These are phyloP conservation scores for Apamea crenata DNA, from an alignment of 2,888 invertebrate species.

Conservation along the genomic window DNA sequence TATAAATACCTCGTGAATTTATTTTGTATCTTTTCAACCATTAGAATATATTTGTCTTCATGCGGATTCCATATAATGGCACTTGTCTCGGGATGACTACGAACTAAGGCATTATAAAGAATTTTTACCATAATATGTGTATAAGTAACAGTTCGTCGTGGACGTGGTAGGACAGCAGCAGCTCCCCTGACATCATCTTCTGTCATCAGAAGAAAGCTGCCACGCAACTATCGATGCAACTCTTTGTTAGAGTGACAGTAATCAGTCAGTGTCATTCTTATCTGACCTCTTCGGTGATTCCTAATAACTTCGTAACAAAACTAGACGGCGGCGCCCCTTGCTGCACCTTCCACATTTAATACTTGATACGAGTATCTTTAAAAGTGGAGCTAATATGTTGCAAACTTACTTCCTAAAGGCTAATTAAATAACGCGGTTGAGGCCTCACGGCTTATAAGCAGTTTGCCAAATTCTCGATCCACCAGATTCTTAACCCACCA, in stretches of 20 bases:
- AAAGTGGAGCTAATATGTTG: not conserved
- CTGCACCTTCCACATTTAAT: not conserved
- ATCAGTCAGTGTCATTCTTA: not conserved
- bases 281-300: not conserved
- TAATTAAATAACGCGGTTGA: not conserved
- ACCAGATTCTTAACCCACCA: no score
- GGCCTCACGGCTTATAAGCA: no score
- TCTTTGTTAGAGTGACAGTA: not conserved
- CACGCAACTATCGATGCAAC: not conserved
- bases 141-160: not conserved
- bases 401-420: not conserved
- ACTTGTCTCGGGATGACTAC: no score
- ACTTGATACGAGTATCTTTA: not conserved
- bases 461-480: no score
- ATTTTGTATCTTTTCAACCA: no score
- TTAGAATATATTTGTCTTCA: no score
- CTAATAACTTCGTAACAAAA: not conserved
- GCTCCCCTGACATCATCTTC: not conserved
- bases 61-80: no score
- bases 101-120: no score
- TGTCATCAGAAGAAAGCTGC: not conserved
- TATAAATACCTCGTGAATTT: no score
- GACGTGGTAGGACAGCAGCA: not conserved
- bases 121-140: no score
- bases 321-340: not conserved